phyloP scores from a whole-genome alignment of 2,888 invertebrate genomes.

The Dromius quadrimaculatus region DNA sequence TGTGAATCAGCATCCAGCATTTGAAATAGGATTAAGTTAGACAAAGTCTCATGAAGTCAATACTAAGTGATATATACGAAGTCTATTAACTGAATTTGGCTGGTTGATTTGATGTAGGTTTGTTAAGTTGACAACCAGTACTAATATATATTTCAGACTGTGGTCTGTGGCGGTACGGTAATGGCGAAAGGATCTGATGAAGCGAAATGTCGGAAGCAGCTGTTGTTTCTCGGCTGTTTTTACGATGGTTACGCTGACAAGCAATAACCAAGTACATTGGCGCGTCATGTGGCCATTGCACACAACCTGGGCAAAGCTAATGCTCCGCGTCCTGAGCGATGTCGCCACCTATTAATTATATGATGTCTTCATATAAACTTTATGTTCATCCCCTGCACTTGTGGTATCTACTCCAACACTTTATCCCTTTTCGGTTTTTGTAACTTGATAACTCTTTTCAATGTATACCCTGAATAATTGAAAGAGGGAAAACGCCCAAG shows the following conservation, averaged over 20 bases:
- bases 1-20: background rate
- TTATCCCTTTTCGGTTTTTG: no score
- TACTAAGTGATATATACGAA: conserved; percentile 44
- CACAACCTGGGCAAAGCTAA: conserved; percentile 7
- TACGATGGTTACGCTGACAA: conserved; percentile 47
- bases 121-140: conserved; percentile 51
- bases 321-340: background rate
- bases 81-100: conserved; percentile 49
- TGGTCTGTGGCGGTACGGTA: conserved; percentile 46
- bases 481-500: no score
- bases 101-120: conserved; percentile 52
- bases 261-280: conserved; percentile 44
- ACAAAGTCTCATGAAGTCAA: conserved; percentile 35
- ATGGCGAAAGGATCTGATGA: conserved; percentile 45
- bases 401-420: no score
- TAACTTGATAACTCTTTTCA: no score
- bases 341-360: conserved; percentile 50
- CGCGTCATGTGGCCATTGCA: conserved; percentile 14
- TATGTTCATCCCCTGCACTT: background rate
- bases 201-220: conserved; percentile 51
- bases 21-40: background rate
- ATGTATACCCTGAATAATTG: no score
- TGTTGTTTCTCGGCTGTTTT: conserved; percentile 49
- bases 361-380: conserved; percentile 43
- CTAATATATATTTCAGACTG: conserved; percentile 51